A percentile compares a stretch with the other conserved stretches of the same genome.
phyloP scores from a whole-genome alignment of 2,113 vertebrate species.

The Anser cygnoides region DNA sequence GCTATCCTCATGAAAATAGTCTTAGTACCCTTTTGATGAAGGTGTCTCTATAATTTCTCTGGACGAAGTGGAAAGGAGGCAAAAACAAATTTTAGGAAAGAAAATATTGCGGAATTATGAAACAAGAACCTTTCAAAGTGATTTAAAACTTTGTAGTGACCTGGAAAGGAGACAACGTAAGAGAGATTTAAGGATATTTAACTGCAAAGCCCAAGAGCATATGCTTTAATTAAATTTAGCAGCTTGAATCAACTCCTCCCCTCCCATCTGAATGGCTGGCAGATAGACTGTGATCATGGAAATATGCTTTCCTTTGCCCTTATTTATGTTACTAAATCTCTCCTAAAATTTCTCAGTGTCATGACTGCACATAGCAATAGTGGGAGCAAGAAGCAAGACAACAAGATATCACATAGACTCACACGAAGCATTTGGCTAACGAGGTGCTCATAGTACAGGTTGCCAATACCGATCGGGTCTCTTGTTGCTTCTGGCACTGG shows the following conservation, averaged over 20 bases:
- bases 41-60: neutral
- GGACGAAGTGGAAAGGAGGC: neutral
- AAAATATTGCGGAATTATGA: neutral
- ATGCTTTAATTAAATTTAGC: conserved; percentile 68
- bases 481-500: neutral
- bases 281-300: conserved; percentile 31
- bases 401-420: conserved; percentile 31
- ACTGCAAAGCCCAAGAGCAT: conserved; percentile 16
- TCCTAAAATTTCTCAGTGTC: conserved; percentile 49
- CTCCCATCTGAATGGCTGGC: conserved; percentile 57
- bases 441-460: neutral
- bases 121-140: neutral
- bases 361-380: conserved; percentile 28
- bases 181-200: conserved; percentile 22
- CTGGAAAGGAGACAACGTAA: conserved; percentile 1
- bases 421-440: neutral
- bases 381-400: conserved; percentile 54
- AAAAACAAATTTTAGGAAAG: neutral
- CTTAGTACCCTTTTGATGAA: neutral
- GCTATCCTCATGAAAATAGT: neutral
- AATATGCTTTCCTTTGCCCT: conserved; percentile 44
- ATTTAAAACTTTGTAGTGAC: neutral
- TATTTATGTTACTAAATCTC: conserved; percentile 52
- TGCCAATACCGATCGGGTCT: neutral
- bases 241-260: conserved; percentile 35